Conservation (phyloP, 2,113 vertebrate genomes). For the Genyomyrus donnyi region DNA sequence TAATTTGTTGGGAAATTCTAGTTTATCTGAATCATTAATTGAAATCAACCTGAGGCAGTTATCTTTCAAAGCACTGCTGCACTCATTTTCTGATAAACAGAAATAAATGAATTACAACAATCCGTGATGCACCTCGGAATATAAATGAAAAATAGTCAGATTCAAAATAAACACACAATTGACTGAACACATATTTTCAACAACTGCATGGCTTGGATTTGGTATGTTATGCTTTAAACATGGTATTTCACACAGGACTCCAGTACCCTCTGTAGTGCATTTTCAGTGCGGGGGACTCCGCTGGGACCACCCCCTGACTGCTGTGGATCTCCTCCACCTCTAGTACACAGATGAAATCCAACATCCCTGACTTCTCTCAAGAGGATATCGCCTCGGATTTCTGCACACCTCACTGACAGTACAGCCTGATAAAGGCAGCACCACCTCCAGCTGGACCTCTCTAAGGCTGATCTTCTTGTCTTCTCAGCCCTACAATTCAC, state of each 20-base stretch:
- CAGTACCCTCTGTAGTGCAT: neutral
- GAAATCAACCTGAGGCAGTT: constrained; percentile 3
- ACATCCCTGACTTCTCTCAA: neutral
- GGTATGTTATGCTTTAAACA: neutral
- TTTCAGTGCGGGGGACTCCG: neutral
- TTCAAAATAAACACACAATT: neutral
- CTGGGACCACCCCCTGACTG: neutral
- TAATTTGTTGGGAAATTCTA: neutral
- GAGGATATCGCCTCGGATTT: neutral
- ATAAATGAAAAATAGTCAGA: neutral
- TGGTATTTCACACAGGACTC: neutral
- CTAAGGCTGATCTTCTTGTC: neutral
- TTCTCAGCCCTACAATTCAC: neutral
- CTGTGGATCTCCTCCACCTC: neutral
- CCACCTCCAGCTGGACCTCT: neutral
- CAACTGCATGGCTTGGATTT: neutral
- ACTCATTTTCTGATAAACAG: neutral
- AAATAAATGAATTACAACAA: constrained; percentile 4
- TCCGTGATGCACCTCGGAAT: neutral
- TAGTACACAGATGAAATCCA: neutral
- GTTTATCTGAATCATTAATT: neutral
- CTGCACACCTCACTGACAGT: neutral
- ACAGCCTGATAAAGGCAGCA: neutral
- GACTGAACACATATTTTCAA: neutral
- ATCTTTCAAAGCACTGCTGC: neutral